Conservation (phyloP, 1,140 invertebrate species). For the Hyphantria cunea region DNA sequence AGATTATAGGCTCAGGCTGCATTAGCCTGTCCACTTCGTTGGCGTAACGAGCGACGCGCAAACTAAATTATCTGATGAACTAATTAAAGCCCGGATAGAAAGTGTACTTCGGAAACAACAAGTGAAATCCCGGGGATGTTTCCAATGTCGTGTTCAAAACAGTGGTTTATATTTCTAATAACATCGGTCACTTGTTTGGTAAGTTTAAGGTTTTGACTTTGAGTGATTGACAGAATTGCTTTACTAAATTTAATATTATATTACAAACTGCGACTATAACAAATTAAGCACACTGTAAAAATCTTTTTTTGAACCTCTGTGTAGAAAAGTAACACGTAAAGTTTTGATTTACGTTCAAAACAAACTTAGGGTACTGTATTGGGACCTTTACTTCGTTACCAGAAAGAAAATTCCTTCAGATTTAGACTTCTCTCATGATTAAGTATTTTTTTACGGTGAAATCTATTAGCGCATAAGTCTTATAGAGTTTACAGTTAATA, state of each 20-base stretch:
- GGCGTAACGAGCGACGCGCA: conserved; percentile 55
- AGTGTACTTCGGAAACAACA: conserved; percentile 44
- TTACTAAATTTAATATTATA: neutral
- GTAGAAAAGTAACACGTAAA: too few species aligned
- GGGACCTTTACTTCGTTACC: too few species aligned
- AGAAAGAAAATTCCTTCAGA: too few species aligned
- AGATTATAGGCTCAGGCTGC: conserved; percentile 61
- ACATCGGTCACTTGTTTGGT: conserved; percentile 5
- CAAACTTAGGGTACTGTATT: too few species aligned
- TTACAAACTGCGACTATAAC: too few species aligned
- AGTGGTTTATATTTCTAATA: neutral
- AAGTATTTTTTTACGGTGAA: too few species aligned
- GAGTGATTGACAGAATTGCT: conserved; percentile 15
- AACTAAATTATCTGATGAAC: conserved; percentile 66
- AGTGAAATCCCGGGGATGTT: conserved; percentile 27
- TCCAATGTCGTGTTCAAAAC: conserved; percentile 9
- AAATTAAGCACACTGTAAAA: too few species aligned
- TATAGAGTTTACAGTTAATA: too few species aligned
- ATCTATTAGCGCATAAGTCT: too few species aligned
- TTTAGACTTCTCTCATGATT: too few species aligned
- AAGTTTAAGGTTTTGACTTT: conserved; percentile 5
- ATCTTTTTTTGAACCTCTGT: too few species aligned
- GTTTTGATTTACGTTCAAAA: too few species aligned
- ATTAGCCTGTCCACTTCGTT: conserved; percentile 58
- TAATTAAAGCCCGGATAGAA: conserved; percentile 52